phyloP scores from a whole-genome alignment of 2,113 vertebrate species.

The Bucco capensis region DNA sequence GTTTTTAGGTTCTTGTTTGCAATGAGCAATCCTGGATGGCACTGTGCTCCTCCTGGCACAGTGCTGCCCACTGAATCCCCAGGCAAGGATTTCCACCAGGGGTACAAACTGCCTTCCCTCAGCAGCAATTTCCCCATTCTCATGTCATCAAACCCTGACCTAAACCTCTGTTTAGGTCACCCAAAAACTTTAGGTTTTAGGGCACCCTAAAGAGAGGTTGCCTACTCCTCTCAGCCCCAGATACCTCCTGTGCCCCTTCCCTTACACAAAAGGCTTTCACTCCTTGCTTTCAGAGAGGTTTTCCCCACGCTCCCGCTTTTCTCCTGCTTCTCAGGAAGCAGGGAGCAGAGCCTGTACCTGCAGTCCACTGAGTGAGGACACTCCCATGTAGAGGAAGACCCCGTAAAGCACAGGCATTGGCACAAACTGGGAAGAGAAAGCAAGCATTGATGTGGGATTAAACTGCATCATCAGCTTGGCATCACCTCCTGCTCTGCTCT shows the following conservation, averaged over 20 bases:
- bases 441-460: too few species aligned
- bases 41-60: rapidly evolving
- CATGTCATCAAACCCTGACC: rapidly evolving
- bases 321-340: too few species aligned
- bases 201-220: rapidly evolving
- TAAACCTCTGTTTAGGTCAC: too few species aligned
- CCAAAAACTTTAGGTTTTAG: too few species aligned
- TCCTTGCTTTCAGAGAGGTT: not conserved
- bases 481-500: too few species aligned
- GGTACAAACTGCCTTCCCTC: not conserved
- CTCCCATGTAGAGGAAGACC: conserved; percentile 97
- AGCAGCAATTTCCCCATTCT: not conserved
- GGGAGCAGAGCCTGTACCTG: conserved; percentile 74
- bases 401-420: conserved; percentile 97
- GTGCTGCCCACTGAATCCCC: not conserved
- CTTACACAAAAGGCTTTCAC: too few species aligned
- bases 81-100: not conserved
- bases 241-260: too few species aligned
- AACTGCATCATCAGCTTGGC: too few species aligned
- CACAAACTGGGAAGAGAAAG: conserved; percentile 79
- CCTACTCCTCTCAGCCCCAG: not conserved
- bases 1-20: rapidly evolving
- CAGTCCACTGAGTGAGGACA: conserved; percentile 90
- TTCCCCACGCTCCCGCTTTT: not conserved
- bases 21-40: not conserved